These are phyloP conservation scores for Acromyrmex charruanus DNA, from an alignment of 1,140 invertebrate species.

Conservation along the genomic window DNA sequence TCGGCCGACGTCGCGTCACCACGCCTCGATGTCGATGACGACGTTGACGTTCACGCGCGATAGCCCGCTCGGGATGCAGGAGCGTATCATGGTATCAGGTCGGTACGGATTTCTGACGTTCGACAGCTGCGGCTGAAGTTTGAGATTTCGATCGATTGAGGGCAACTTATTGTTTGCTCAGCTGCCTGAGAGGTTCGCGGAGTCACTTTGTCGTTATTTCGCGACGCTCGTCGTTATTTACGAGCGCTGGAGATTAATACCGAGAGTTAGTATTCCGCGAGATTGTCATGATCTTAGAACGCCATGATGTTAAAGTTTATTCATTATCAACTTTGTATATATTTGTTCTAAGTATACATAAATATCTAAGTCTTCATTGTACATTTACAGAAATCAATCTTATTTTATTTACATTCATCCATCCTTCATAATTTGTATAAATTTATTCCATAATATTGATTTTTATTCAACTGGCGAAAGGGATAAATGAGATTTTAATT, in stretches of 20 bases:
- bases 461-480: not conserved
- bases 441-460: not conserved
- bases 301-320: too few relatives aligned
- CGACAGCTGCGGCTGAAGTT: conserved; percentile 39
- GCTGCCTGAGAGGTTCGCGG: not conserved
- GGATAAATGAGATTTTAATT: not conserved
- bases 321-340: not conserved
- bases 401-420: not conserved
- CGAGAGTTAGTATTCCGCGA: not conserved
- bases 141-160: not conserved
- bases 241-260: not conserved
- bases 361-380: not conserved
- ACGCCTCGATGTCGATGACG: conserved; percentile 50
- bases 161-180: not conserved
- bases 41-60: not conserved
- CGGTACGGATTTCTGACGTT: conserved; percentile 20
- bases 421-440: not conserved
- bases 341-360: not conserved
- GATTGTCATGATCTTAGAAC: not conserved
- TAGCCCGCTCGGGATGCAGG: not conserved
- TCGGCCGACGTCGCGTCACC: conserved; percentile 38
- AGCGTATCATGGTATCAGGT: conserved; percentile 42
- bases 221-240: not conserved
- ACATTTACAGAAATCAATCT: not conserved
- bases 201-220: conserved; percentile 40